These are phyloP conservation scores for Holothuria leucospilota DNA, from an alignment of 53 echinoderm and acorn worm species.

Conservation along the genomic window DNA sequence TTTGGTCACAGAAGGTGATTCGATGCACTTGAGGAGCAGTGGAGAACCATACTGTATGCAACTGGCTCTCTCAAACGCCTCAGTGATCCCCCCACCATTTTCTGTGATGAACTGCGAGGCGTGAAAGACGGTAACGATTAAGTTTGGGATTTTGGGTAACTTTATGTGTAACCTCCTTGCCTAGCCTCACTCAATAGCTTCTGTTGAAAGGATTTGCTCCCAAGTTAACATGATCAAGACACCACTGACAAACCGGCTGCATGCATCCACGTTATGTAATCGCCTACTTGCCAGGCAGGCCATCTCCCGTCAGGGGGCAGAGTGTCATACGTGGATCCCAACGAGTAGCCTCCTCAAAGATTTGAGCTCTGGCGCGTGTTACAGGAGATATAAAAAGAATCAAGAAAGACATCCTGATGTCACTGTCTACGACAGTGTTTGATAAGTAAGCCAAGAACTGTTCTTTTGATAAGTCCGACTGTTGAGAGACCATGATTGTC, in stretches of 20 bases:
- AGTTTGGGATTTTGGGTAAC: constrained; percentile 30
- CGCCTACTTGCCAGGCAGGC: constrained; percentile 40
- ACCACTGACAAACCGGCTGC: constrained; percentile 36
- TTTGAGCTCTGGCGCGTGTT: not conserved
- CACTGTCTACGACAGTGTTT: constrained; percentile 1
- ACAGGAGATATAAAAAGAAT: not conserved
- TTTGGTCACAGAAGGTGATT: constrained; percentile 40
- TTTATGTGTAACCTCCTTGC: constrained; percentile 32
- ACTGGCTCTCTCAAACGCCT: constrained; percentile 28
- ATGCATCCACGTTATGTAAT: constrained; percentile 31
- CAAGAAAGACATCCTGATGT: not conserved
- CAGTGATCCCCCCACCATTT: constrained; percentile 30
- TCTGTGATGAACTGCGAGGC: constrained; percentile 37
- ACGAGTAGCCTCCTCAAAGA: not conserved
- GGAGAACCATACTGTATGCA: constrained; percentile 42
- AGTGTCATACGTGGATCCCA: constrained; percentile 38
- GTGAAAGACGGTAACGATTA: constrained; percentile 31
- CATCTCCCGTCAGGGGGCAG: constrained; percentile 17
- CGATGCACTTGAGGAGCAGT: constrained; percentile 34
- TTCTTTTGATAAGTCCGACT: no score
- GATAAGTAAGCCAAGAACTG: constrained; percentile 1
- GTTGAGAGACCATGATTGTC: not conserved
- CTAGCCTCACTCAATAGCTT: constrained; percentile 39
- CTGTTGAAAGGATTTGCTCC: constrained; percentile 30
- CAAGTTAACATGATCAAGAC: constrained; percentile 56